Conservation (phyloP, 2,888 invertebrate genomes). For the Cataglyphis albicans region DNA sequence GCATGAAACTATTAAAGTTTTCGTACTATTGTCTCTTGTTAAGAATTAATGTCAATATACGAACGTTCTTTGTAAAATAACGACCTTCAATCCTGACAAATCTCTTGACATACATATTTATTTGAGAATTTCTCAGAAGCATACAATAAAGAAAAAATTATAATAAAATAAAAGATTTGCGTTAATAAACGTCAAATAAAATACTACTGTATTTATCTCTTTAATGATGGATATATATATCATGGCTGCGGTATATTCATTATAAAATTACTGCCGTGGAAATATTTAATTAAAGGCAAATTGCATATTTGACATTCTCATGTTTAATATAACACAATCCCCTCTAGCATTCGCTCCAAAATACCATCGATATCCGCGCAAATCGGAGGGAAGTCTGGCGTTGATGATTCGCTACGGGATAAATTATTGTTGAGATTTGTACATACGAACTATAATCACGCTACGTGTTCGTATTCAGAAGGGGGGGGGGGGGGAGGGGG, state of each 20-base stretch:
- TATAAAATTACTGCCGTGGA: conserved; percentile 25
- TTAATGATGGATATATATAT: neutral
- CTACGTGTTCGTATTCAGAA: conserved; percentile 9
- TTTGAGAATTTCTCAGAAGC: neutral
- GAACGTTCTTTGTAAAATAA: conserved; percentile 55
- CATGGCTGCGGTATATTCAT: neutral
- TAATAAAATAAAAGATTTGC: neutral
- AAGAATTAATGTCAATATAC: conserved; percentile 67
- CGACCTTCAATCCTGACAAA: conserved; percentile 2
- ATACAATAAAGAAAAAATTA: neutral
- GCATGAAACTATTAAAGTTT: conserved; percentile 72
- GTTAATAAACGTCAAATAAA: neutral
- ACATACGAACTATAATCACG: conserved; percentile 36
- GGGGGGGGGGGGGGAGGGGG: too few relatives aligned
- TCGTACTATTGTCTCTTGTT: conserved; percentile 69
- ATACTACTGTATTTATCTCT: neutral
- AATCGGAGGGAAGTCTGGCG: conserved; percentile 6
- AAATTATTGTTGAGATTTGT: conserved; percentile 55
- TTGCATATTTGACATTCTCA: conserved; percentile 28
- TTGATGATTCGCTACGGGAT: conserved; percentile 42
- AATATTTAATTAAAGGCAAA: conserved; percentile 42
- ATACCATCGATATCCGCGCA: conserved; percentile 41
- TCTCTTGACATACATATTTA: neutral
- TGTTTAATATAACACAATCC: conserved; percentile 47
- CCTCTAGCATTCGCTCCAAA: conserved; percentile 17